Conservation (phyloP, 2,797 vertebrate species). For the Mergus octosetaceus region DNA sequence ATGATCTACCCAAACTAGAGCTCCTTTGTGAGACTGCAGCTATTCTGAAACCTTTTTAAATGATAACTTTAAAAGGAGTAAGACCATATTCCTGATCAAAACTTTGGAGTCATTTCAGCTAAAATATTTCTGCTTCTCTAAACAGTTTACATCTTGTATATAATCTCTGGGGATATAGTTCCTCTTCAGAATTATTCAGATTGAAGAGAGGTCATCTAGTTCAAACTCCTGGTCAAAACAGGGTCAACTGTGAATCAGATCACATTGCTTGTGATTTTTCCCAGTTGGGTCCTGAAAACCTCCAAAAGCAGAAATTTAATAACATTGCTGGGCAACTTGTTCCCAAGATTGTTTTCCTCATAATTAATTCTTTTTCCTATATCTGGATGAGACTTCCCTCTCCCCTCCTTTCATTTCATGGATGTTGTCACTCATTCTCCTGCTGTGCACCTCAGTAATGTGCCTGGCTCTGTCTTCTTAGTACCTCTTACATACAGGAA, state of each 20-base stretch:
- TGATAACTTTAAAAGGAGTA: neutral
- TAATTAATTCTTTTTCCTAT: neutral
- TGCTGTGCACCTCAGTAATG: neutral
- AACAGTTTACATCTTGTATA: neutral
- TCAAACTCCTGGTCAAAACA: neutral
- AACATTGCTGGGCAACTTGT: neutral
- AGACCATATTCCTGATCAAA: neutral
- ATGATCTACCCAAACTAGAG: neutral
- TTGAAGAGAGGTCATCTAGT: neutral
- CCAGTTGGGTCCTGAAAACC: neutral
- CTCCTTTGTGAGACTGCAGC: neutral
- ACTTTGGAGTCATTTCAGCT: neutral
- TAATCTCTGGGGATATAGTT: neutral
- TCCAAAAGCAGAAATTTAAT: neutral
- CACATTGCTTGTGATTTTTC: neutral
- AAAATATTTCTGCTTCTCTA: neutral
- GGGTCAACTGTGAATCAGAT: neutral
- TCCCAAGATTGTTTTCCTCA: neutral
- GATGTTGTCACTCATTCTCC: neutral
- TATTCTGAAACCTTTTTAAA: neutral
- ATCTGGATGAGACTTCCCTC: neutral
- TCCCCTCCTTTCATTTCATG: neutral
- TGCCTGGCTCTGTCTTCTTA: neutral
- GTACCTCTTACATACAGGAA: neutral
- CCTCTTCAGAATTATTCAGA: neutral